Base-by-base conservation (phyloP, 2,797 vertebrate genomes). In the Anguilla anguilla region DNA sequence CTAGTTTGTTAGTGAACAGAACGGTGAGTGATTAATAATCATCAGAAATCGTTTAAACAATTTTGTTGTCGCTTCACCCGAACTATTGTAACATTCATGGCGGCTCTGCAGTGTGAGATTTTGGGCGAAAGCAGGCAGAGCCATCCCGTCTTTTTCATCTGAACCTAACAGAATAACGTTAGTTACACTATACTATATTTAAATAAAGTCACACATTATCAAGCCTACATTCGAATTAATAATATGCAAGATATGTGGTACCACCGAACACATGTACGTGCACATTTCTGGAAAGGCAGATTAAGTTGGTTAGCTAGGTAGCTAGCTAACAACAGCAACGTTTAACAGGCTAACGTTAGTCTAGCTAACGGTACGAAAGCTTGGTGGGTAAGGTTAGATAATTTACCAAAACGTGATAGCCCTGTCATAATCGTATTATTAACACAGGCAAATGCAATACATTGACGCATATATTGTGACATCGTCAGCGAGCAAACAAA, bases 81-180 rank as follows among this genome's bases (percentile, higher is more conserved):
- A 92, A 91, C 94, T 93, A 89, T 90, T 93, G 88, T 91, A 94
- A 92, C 94, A 92, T 95, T 96, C 94, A 97, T 97, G 96, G 96
- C 96, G 96, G 96, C 96, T 92, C 92, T 90, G 94, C 94, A 91
- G 95, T 94, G 95, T 90, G 88, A 74, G 94, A 92, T 95, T 91
- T 59, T 92, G 94, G 95, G 95, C 89, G 94, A 92, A 91, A 90
- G 91, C 91, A 25, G 84, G 86, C 72, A 89, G 87, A 85, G 39
- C 88, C 92, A 92, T 94, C 91, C 90, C 90, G 86, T 85, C 84
- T 88, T 2, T 39, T 35, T 43, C 19, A n/a, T n/a, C 86, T 46
- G 6, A 39, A 35, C 2, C 10, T 74, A 69, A n/a, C n/a, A 6
- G 64, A 22, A n/a, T 69, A 28, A 28, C 7, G 7, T n/a, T 6